Conservation (phyloP, 2,888 invertebrate species). For the Platycheirus albimanus region DNA sequence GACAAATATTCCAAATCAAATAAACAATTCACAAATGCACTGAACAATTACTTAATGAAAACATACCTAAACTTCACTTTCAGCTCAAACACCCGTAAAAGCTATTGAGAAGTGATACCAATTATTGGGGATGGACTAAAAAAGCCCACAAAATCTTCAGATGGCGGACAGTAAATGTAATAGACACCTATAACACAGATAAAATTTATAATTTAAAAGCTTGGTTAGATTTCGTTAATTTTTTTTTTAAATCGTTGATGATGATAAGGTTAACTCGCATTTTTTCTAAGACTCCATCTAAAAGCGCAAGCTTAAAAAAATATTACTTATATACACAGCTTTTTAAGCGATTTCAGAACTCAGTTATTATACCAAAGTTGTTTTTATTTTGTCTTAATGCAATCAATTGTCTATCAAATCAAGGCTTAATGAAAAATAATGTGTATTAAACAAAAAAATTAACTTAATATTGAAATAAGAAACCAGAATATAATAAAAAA, state of each 20-base stretch:
- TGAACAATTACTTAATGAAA: constrained; percentile 47
- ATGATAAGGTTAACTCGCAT: neutral
- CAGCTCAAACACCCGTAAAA: constrained; percentile 15
- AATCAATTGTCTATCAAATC: no score
- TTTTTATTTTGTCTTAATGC: no score
- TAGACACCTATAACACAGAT: constrained; percentile 67
- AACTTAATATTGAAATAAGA: neutral
- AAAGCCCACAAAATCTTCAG: constrained; percentile 54
- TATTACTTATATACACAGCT: no score
- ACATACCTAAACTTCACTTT: constrained; percentile 55
- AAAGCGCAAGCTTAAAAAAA: neutral
- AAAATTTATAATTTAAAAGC: constrained; percentile 39
- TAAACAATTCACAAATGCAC: constrained; percentile 52
- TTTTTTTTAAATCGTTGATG: neutral
- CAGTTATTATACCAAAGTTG: no score
- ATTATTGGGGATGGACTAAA: constrained; percentile 62
- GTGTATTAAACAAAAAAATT: neutral
- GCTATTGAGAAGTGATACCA: constrained; percentile 58
- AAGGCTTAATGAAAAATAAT: no score
- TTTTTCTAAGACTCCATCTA: neutral
- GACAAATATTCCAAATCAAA: constrained; percentile 39
- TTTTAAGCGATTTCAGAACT: no score
- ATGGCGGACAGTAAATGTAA: constrained; percentile 60
- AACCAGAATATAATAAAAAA: neutral
- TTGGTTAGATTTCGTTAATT: neutral